Conservation (phyloP, 2,113 vertebrate genomes). For the Urocolius indicus region DNA sequence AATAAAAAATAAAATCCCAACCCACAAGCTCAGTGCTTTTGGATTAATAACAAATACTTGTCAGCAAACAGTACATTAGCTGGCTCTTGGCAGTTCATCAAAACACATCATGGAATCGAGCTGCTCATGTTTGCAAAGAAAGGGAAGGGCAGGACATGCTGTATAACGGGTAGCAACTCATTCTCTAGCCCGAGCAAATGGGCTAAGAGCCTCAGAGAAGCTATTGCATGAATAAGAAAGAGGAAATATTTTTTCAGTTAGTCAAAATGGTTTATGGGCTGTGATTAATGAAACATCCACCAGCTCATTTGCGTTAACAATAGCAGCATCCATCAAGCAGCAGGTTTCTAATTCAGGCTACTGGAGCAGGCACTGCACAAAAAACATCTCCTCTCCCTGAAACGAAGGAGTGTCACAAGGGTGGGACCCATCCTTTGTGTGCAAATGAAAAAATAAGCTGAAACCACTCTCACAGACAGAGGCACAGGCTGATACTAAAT, state of each 20-base stretch:
- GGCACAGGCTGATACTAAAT: neutral
- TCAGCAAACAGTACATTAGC: constrained; percentile 82
- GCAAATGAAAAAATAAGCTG: neutral
- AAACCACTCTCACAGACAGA: neutral
- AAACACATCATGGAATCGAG: constrained; percentile 74
- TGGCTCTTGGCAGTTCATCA: constrained; percentile 78
- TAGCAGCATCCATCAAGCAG: constrained; percentile 28
- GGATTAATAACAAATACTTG: constrained; percentile 75
- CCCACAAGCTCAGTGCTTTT: constrained; percentile 62
- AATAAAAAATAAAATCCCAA: constrained; percentile 15
- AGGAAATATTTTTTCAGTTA: constrained; percentile 58
- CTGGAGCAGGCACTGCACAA: neutral
- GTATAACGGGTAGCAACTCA: constrained; percentile 63
- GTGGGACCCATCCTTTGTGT: accelerated
- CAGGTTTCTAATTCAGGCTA: neutral
- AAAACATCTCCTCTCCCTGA: neutral
- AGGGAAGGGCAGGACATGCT: constrained; percentile 66
- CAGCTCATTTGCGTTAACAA: neutral
- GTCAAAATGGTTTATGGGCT: constrained; percentile 52
- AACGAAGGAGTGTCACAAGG: neutral
- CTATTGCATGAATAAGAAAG: constrained; percentile 6
- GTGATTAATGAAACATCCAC: constrained; percentile 57
- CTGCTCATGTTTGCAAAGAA: constrained; percentile 72
- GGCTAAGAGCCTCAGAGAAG: constrained; percentile 27
- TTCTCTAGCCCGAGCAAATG: constrained; percentile 9